Evolutionary conservation across 1,140 invertebrate genomes (phyloP), one percentile per base, ranked within the genome.

Genomic region (Calliopsis andreniformis): DNA sequence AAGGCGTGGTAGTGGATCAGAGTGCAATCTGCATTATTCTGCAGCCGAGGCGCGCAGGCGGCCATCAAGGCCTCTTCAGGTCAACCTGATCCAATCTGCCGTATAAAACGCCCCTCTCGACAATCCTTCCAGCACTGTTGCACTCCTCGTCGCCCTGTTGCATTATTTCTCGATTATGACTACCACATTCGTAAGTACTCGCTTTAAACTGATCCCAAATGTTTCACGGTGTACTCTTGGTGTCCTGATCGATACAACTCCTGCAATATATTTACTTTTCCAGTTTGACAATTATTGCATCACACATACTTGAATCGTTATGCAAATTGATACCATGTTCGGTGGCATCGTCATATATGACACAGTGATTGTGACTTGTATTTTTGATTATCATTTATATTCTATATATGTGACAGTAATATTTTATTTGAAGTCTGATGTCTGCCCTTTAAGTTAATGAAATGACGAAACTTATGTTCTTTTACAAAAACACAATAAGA

Each of bases 71-170:
- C 51, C 81, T 85, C 67, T 70, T 71, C 43, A 51, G 68, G 53
- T 84, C 59, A 76, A 75, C 69, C 68, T 68, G 71, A 84, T 64
- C 63, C 68, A 79, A 87, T 79, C 64, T 68, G 72, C 69, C 35
- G 85, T 91, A 91, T 91, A 91, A 90, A 91, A 89, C 88, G 86
- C 87, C 85, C 88, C 88, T 88, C 87, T 85, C 86, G 51, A 64
- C 64, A 64, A 30, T 75, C 78, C 78, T 67, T 81, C 64, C 71
- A 71, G 70, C 87, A 90, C 80, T 89, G 82, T 81, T 76, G 76
- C 81, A 78, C 82, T 83, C 76, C 82, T 64, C 77, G 53, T 69
- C 61, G 80, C 25, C 30, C 55, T 35, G 80, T 63, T 53, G 76
- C 53, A 53, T 82, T 69, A 62, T 77, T 64, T 23, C 59, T 45